Conservation (phyloP, 2,113 vertebrate species). For the Daboia siamensis region DNA sequence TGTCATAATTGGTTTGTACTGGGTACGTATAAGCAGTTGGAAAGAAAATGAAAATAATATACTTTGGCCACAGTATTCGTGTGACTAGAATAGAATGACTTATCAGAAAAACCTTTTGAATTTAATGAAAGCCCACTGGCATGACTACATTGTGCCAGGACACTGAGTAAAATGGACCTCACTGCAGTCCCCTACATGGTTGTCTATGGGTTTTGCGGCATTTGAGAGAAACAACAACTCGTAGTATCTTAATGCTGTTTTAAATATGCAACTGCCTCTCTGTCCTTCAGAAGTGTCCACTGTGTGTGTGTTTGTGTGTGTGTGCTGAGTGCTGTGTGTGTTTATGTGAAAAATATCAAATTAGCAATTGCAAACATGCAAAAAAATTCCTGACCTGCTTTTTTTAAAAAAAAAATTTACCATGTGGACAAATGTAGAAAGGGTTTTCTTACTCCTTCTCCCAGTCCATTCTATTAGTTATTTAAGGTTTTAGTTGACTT, state of each 20-base stretch:
- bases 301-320: background rate
- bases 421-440: background rate
- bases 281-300: background rate
- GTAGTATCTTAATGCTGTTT: background rate
- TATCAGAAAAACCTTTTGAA: slow-evolving; percentile 14
- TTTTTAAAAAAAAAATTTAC: background rate
- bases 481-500: background rate
- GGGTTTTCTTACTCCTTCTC: background rate
- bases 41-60: slow-evolving; percentile 46
- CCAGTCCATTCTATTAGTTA: background rate
- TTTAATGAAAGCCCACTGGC: slow-evolving; percentile 27
- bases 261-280: background rate
- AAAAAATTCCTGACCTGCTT: background rate
- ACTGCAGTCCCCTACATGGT: background rate
- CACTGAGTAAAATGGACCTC: background rate
- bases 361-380: background rate
- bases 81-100: background rate
- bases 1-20: background rate
- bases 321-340: background rate
- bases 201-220: background rate
- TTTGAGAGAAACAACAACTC: background rate
- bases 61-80: slow-evolving; percentile 42
- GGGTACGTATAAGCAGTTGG: slow-evolving; percentile 4
- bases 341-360: background rate
- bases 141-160: background rate